Conservation (phyloP, 2,113 vertebrate genomes). For the Heterotilapia buettikoferi region DNA sequence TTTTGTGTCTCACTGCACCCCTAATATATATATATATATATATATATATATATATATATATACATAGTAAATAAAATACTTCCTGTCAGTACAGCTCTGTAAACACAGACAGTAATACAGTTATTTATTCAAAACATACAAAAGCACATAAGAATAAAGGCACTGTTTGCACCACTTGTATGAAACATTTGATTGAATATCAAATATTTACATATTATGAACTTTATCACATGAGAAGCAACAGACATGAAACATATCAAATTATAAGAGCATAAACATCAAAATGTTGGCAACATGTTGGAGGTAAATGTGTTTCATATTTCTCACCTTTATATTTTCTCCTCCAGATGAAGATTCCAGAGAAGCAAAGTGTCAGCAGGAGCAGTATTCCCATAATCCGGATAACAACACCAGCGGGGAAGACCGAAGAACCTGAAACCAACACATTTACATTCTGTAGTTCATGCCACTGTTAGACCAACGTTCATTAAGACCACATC, state of each 20-base stretch:
- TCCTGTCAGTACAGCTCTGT: neutral
- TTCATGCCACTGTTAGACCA: neutral
- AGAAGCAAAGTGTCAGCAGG: neutral
- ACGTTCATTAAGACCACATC: fast-evolving
- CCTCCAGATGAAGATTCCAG: neutral
- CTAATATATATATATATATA: too few relatives aligned
- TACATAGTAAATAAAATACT: neutral
- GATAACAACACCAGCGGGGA: fast-evolving
- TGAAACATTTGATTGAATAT: neutral
- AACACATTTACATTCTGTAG: neutral
- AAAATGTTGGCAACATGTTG: neutral
- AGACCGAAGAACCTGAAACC: neutral
- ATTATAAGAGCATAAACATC: neutral
- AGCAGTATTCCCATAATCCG: neutral
- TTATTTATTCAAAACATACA: neutral
- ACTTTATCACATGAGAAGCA: fast-evolving
- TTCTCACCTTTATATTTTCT: neutral
- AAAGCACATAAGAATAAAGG: neutral
- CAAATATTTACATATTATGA: fast-evolving
- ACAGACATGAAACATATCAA: neutral
- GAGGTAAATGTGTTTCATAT: fast-evolving
- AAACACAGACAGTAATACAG: fast-evolving
- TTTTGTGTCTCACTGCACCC: too few relatives aligned
- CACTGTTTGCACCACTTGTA: fast-evolving
- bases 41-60: neutral